phyloP scores from a whole-genome alignment of 2,888 invertebrate species.

The Pseudococcus jackbeardsleyi region DNA sequence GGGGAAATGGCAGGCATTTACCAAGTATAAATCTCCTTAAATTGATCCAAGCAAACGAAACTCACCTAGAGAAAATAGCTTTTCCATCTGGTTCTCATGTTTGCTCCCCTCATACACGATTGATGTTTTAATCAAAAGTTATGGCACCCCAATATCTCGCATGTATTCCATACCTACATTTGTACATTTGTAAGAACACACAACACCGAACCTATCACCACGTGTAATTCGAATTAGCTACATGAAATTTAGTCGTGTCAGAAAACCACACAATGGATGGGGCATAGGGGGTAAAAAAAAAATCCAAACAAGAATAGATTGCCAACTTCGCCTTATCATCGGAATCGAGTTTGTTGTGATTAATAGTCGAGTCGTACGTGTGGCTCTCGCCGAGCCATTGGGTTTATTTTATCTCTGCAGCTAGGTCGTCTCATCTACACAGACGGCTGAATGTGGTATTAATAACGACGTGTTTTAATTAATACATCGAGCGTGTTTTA shows the following conservation, averaged over 20 bases:
- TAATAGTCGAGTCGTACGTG: conserved; percentile 4
- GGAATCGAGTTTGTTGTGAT: conserved; percentile 40
- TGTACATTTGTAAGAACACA: neutral
- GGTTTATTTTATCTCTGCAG: conserved; percentile 2
- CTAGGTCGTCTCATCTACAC: conserved; percentile 3
- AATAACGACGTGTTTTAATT: conserved; percentile 54
- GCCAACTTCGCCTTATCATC: conserved; percentile 37
- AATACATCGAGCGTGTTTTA: conserved; percentile 51
- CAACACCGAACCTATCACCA: neutral
- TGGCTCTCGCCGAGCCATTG: neutral
- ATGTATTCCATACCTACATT: neutral
- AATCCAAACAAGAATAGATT: neutral
- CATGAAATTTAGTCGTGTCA: conserved; percentile 17
- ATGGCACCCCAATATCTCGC: neutral
- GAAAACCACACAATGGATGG: neutral
- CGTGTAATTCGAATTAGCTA: conserved; percentile 19
- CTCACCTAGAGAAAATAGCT: conserved; percentile 36
- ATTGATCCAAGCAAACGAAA: neutral
- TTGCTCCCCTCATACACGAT: neutral
- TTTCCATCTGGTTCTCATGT: conserved; percentile 19
- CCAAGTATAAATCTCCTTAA: conserved; percentile 20
- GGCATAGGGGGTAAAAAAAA: neutral
- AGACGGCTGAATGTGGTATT: neutral
- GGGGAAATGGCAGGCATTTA: conserved; percentile 24
- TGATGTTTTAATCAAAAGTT: conserved; percentile 40